Conservation (phyloP, 2,113 vertebrate genomes). For the Gymnorhina tibicen region DNA sequence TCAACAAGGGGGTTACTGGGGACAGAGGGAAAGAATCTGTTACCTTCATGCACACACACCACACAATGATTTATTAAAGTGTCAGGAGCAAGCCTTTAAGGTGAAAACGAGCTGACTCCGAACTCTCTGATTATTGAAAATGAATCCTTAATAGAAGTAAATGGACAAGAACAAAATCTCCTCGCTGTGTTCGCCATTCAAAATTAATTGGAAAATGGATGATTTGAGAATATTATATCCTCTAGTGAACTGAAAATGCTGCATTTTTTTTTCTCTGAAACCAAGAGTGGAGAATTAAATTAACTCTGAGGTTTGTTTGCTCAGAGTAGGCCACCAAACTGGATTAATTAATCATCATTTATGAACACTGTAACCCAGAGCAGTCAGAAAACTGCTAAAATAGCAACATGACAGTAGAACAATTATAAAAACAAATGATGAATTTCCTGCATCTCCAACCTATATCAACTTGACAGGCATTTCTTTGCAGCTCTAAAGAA, state of each 20-base stretch:
- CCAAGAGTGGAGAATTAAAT: constrained; percentile 45
- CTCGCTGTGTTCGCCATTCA: not conserved
- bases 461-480: not conserved
- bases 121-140: constrained; percentile 66
- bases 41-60: constrained; percentile 22
- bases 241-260: constrained; percentile 25
- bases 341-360: constrained; percentile 64
- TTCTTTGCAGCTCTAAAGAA: not conserved
- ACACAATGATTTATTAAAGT: constrained; percentile 29
- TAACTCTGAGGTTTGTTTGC: constrained; percentile 52
- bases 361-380: not conserved
- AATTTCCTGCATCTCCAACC: not conserved
- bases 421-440: constrained; percentile 9
- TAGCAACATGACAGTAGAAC: constrained; percentile 17
- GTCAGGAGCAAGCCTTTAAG: constrained; percentile 56
- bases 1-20: constrained; percentile 14
- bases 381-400: constrained; percentile 29
- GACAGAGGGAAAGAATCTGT: not conserved
- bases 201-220: constrained; percentile 62
- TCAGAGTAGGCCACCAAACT: constrained; percentile 32
- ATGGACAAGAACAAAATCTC: constrained; percentile 54
- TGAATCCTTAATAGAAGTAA: constrained; percentile 66
- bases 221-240: constrained; percentile 50
- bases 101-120: constrained; percentile 63
- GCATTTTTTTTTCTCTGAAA: not conserved